Conservation (phyloP, 2,888 invertebrate species). For the Drosophila glabriapex region DNA sequence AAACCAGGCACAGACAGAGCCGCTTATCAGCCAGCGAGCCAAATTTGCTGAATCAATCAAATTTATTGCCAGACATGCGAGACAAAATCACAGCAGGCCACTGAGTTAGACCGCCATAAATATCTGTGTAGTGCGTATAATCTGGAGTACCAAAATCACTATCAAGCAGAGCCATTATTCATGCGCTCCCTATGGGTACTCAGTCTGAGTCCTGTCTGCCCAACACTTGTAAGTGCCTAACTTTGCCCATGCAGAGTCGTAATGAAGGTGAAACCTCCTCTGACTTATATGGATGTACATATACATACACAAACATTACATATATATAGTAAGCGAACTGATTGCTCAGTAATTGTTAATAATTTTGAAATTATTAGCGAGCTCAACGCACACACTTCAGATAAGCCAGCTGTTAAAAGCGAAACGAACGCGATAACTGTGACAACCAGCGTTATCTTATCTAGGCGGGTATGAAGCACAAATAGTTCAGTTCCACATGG, state of each 20-base stretch:
- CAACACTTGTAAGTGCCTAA: conserved; percentile 7
- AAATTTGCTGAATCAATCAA: conserved; percentile 69
- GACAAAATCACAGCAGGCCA: conserved; percentile 59
- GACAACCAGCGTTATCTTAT: conserved; percentile 45
- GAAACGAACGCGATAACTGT: conserved; percentile 33
- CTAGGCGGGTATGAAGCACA: conserved; percentile 29
- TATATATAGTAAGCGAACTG: conserved; percentile 40
- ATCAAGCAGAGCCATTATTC: conserved; percentile 56
- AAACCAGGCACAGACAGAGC: conserved; percentile 55
- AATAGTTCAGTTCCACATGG: conserved; percentile 49
- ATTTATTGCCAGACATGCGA: conserved; percentile 67
- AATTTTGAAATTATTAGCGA: conserved; percentile 73
- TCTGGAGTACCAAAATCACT: conserved; percentile 51
- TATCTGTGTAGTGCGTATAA: conserved; percentile 55
- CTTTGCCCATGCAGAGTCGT: not conserved
- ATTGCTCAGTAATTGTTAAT: conserved; percentile 74
- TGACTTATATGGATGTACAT: conserved; percentile 5
- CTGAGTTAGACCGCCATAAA: conserved; percentile 50
- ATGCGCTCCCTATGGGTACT: conserved; percentile 20
- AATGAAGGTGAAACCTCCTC: conserved; percentile 7
- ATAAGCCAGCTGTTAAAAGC: conserved; percentile 46
- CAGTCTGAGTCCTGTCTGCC: conserved; percentile 30
- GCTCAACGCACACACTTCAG: conserved; percentile 47
- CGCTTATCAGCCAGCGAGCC: conserved; percentile 51
- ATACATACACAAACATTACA: not conserved